Base-by-base conservation (phyloP, 2,797 vertebrate species). In the Pipistrellus nathusii region DNA sequence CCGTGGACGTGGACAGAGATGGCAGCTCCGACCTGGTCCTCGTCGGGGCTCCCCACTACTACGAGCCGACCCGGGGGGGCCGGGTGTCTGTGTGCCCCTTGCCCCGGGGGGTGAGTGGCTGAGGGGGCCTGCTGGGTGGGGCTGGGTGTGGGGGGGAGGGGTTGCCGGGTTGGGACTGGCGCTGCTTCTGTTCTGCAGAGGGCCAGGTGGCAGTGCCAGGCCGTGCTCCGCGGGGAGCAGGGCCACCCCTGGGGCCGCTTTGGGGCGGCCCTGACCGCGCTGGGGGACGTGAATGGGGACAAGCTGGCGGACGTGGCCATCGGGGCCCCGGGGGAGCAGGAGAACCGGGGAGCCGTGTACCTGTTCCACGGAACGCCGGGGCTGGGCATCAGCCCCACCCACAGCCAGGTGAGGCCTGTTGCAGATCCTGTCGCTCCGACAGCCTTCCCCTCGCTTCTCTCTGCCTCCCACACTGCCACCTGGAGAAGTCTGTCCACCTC, bases 281-380 rank as follows among this genome's bases (percentile, higher is more conserved):
- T 99, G 80, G 97, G 98, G 35, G 99, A 99, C 82, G 94, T 99
- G 92, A 99, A 99, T 48, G 99, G 99, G 87, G 99, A 99, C 76
- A 84, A 92, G 18, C 93, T 99, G 46, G 81, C 53, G 5, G 99
- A 99, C 1, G 94, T 99, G 91, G 99, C 99, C 32, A 96, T 99
- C 0, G 99, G 99, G 5, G 99, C 99, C 3, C 99, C 99, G 0
- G 98, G 99, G 15, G 99, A 99, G 91, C 97, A 99, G n/a, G 97
- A 98, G 1, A 97, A 98, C 64, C 96, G 7, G 0, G 99, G 99
- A n/a, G 98, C 97, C 1, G 95, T 99, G 77, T 99, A 99, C 94
- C 97, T 99, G 62, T 99, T 98, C 96, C 98, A 98, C 0, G 99
- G 99, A 17, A 66, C 87, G 51, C 41, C 3, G 0, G 93, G 0